phyloP scores from a whole-genome alignment of 2,888 invertebrate genomes.

The Pheosia tremula region DNA sequence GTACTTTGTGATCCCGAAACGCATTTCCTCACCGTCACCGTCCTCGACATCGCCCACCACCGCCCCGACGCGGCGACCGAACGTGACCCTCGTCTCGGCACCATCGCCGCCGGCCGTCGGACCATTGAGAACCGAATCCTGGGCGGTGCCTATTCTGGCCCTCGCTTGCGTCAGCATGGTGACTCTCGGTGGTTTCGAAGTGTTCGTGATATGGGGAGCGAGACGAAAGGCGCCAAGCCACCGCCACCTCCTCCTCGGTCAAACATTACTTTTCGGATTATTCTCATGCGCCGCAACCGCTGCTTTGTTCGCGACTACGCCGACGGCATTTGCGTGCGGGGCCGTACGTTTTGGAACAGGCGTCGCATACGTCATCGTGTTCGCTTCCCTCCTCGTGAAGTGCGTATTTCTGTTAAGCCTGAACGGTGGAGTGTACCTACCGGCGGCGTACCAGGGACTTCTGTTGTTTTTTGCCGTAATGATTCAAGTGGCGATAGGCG shows the following conservation, averaged over 20 bases:
- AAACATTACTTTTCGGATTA: slow-evolving; percentile 93
- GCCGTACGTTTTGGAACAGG: slow-evolving; percentile 93
- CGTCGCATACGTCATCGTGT: slow-evolving; percentile 93
- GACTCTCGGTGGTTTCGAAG: slow-evolving; percentile 94
- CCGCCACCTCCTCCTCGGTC: slow-evolving; percentile 93
- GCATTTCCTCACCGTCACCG: slow-evolving; percentile 58
- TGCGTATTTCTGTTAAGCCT: slow-evolving; percentile 96
- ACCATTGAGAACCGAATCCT: slow-evolving; percentile 89
- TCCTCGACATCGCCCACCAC: slow-evolving; percentile 60
- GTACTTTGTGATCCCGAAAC: slow-evolving; percentile 90
- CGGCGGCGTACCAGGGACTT: slow-evolving; percentile 95
- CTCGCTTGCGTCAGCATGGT: slow-evolving; percentile 93
- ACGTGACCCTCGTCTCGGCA: slow-evolving; percentile 52
- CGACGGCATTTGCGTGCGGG: slow-evolving; percentile 92
- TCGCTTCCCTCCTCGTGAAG: slow-evolving; percentile 96
- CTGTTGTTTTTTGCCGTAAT: slow-evolving; percentile 95
- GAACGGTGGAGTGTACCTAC: slow-evolving; percentile 95
- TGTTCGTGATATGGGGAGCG: slow-evolving; percentile 92
- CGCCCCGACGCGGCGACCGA: slow-evolving; percentile 53
- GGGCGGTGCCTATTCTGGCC: slow-evolving; percentile 96
- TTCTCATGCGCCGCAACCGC: slow-evolving; percentile 93
- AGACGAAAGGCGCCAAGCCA: slow-evolving; percentile 93
- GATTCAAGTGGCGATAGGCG: slow-evolving; percentile 94
- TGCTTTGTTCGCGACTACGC: slow-evolving; percentile 90
- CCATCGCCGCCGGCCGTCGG: slow-evolving; percentile 54